Conservation (phyloP, 1,140 invertebrate genomes). For the Sycophila sp. region DNA sequence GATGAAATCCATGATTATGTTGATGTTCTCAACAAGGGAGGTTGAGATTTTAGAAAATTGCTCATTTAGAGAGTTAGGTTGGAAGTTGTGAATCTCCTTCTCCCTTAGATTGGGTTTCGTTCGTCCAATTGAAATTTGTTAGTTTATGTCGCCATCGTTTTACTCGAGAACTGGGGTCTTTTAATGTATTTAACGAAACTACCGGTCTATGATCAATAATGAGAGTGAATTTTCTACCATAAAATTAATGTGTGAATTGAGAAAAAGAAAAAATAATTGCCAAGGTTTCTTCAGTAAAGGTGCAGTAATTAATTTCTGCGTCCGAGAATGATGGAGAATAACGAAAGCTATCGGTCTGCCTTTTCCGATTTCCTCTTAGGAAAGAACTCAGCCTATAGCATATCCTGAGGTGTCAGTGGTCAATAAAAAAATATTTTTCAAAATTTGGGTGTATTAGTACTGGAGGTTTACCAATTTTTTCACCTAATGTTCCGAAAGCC, state of each 20-base stretch:
- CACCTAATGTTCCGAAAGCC: too few species aligned
- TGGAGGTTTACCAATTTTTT: too few species aligned
- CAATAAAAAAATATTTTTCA: too few species aligned
- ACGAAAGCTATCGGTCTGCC: constrained; percentile 46
- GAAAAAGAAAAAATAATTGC: constrained; percentile 47
- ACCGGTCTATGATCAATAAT: constrained; percentile 32
- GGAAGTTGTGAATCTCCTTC: too few species aligned
- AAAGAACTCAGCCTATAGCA: constrained; percentile 51
- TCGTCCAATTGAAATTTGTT: constrained; percentile 54
- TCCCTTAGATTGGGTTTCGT: too few species aligned
- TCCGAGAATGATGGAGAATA: constrained; percentile 41
- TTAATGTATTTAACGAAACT: constrained; percentile 37
- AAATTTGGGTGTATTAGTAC: too few species aligned
- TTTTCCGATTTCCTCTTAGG: constrained; percentile 43
- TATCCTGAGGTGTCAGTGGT: constrained; percentile 48
- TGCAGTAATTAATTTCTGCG: constrained; percentile 54
- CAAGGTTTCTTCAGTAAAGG: constrained; percentile 60
- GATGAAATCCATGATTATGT: too few species aligned
- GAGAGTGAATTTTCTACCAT: constrained; percentile 26
- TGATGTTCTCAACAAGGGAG: too few species aligned
- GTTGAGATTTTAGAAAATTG: too few species aligned
- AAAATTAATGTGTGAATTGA: constrained; percentile 27
- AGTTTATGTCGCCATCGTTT: constrained; percentile 53
- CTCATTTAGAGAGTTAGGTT: too few species aligned
- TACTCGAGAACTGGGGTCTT: constrained; percentile 48